phyloP scores from a whole-genome alignment of 2,797 vertebrate species.

The Erethizon dorsatum region DNA sequence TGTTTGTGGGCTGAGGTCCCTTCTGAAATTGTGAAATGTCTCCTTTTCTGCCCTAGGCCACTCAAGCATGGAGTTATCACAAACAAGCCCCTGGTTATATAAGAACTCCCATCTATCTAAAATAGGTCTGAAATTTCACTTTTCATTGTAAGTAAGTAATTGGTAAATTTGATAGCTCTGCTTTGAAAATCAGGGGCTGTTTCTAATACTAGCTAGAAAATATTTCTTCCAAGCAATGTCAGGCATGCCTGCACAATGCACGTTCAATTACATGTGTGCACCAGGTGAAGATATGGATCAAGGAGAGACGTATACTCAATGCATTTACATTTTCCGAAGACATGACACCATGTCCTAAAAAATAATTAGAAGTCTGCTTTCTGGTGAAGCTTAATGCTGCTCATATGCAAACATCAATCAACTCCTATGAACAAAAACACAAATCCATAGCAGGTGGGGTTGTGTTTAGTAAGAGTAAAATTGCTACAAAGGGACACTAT shows the following conservation, averaged over 20 bases:
- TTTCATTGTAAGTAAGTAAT: slow-evolving; percentile 35
- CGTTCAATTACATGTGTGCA: not conserved
- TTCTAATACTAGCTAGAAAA: slow-evolving; percentile 38
- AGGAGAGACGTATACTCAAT: not conserved
- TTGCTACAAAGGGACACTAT: not conserved
- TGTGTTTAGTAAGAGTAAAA: slow-evolving; percentile 34
- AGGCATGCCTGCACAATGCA: not conserved
- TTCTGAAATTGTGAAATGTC: slow-evolving; percentile 14
- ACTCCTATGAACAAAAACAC: slow-evolving; percentile 40
- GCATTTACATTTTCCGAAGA: slow-evolving; percentile 69
- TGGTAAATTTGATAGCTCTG: slow-evolving; percentile 29
- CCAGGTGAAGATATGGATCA: slow-evolving; percentile 35
- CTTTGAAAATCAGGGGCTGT: slow-evolving; percentile 56
- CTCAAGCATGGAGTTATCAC: slow-evolving; percentile 28
- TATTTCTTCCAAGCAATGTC: not conserved
- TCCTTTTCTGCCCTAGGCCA: slow-evolving; percentile 9
- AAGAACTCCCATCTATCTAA: not conserved
- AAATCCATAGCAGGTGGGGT: not conserved
- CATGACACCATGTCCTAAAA: slow-evolving; percentile 43
- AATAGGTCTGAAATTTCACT: slow-evolving; percentile 35
- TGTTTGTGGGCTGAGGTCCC: not conserved
- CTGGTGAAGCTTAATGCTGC: slow-evolving; percentile 23
- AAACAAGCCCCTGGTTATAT: not conserved
- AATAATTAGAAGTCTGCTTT: slow-evolving; percentile 58
- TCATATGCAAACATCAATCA: slow-evolving; percentile 38